Evolutionary conservation across 2,113 vertebrate genomes (phyloP).

Genomic region (Myodes glareolus): DNA sequence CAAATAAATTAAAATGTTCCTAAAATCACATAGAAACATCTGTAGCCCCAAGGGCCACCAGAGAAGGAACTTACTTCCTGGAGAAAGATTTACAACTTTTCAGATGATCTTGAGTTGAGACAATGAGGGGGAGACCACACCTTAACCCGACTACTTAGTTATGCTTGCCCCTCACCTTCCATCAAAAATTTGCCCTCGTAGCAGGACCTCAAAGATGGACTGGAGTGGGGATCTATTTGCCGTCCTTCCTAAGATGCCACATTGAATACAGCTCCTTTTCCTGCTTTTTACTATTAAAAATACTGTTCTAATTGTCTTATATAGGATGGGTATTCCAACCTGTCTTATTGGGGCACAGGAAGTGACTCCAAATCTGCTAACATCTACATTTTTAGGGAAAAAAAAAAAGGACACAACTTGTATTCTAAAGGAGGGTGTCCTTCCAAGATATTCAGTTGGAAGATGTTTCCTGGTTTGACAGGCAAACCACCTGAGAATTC

Average conservation of each 20-base stretch:
- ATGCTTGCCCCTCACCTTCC: not conserved
- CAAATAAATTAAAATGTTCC: not conserved
- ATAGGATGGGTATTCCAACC: not conserved
- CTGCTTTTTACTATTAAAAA: not conserved
- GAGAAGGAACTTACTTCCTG: not conserved
- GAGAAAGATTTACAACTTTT: not conserved
- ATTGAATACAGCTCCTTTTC: not conserved
- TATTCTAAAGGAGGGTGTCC: too few species aligned
- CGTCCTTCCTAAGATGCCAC: not conserved
- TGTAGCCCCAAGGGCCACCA: not conserved
- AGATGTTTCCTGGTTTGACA: not conserved
- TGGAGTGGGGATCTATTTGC: not conserved
- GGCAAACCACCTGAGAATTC: not conserved
- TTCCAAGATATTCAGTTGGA: not conserved
- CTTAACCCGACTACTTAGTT: not conserved
- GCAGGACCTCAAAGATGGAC: not conserved
- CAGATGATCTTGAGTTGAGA: not conserved
- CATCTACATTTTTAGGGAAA: not conserved
- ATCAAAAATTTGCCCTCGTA: not conserved
- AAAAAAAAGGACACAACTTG: not conserved
- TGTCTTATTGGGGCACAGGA: not conserved
- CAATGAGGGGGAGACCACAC: not conserved
- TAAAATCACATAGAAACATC: not conserved
- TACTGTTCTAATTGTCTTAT: not conserved
- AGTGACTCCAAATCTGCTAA: not conserved